These are phyloP conservation scores for Hylaea fasciaria DNA, from an alignment of 2,888 invertebrate species.

Conservation along the genomic window DNA sequence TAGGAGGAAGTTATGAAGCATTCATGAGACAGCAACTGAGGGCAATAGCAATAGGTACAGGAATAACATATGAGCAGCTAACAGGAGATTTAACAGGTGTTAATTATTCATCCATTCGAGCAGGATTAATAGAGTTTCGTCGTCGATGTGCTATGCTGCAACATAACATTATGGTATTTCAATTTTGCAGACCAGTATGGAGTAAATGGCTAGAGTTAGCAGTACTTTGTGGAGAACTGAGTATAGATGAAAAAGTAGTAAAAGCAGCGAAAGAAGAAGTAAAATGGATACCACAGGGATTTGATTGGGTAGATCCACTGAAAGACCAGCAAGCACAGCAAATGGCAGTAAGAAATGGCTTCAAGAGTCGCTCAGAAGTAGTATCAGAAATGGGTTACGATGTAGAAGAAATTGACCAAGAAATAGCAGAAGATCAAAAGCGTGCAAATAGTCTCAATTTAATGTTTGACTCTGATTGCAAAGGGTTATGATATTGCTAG, in stretches of 20 bases:
- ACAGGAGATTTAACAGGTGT: constrained; percentile 27
- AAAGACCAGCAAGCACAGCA: too few relatives aligned
- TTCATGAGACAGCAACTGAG: too few relatives aligned
- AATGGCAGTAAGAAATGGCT: too few relatives aligned
- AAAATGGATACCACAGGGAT: constrained; percentile 29
- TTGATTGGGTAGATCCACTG: too few relatives aligned
- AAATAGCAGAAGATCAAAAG: constrained; percentile 26
- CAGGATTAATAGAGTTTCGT: constrained; percentile 25
- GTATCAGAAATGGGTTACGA: too few relatives aligned
- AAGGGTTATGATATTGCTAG: constrained; percentile 8
- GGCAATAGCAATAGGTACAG: too few relatives aligned
- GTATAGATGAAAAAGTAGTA: constrained; percentile 20
- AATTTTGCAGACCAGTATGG: constrained; percentile 19
- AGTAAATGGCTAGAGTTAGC: too few relatives aligned
- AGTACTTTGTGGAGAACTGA: constrained; percentile 20
- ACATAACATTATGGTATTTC: background rate
- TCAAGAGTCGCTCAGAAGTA: too few relatives aligned
- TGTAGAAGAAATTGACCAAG: too few relatives aligned
- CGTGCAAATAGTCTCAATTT: constrained; percentile 14
- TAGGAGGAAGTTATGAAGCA: too few relatives aligned
- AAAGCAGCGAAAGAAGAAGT: constrained; percentile 26
- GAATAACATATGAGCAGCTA: too few relatives aligned
- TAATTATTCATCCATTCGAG: constrained; percentile 25
- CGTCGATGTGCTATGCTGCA: background rate
- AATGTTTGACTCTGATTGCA: constrained; percentile 19